Evolutionary conservation across 2,888 invertebrate genomes (phyloP).

Genomic region (Drosophila meridiana): DNA sequence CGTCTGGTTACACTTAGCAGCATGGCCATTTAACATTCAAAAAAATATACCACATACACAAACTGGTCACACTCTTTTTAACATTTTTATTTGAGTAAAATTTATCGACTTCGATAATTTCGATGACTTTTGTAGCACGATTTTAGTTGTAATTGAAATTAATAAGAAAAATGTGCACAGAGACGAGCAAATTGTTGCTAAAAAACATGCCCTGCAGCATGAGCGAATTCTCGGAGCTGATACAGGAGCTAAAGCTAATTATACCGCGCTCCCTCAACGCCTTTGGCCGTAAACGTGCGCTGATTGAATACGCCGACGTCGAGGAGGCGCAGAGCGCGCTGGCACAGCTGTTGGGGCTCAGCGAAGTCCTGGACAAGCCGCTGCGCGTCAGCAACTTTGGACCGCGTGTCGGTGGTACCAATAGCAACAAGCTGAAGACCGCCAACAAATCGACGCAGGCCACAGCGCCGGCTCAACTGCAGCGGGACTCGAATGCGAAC

Average conservation of each 20-base stretch:
- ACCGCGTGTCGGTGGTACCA: neutral
- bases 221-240: conserved; percentile 56
- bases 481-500: conserved; percentile 75
- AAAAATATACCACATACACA: neutral
- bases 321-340: conserved; percentile 63
- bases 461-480: neutral
- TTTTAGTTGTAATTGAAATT: conserved; percentile 14
- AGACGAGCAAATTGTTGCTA: conserved; percentile 65
- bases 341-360: conserved; percentile 48
- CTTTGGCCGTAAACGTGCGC: conserved; percentile 72
- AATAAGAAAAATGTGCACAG: conserved; percentile 24
- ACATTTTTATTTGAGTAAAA: neutral
- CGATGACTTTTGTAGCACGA: conserved; percentile 10
- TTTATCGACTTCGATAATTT: conserved; percentile 8
- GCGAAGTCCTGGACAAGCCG: conserved; percentile 61
- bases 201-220: conserved; percentile 78
- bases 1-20: conserved; percentile 13
- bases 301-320: conserved; percentile 63
- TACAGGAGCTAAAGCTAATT: conserved; percentile 59
- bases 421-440: neutral
- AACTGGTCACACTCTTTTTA: conserved; percentile 2
- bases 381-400: conserved; percentile 58
- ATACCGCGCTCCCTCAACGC: conserved; percentile 59
- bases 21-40: neutral
- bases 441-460: conserved; percentile 61